These are phyloP conservation scores for Lepilemur ruficaudatus DNA, from an alignment of 2,797 vertebrate species.

Conservation along the genomic window DNA sequence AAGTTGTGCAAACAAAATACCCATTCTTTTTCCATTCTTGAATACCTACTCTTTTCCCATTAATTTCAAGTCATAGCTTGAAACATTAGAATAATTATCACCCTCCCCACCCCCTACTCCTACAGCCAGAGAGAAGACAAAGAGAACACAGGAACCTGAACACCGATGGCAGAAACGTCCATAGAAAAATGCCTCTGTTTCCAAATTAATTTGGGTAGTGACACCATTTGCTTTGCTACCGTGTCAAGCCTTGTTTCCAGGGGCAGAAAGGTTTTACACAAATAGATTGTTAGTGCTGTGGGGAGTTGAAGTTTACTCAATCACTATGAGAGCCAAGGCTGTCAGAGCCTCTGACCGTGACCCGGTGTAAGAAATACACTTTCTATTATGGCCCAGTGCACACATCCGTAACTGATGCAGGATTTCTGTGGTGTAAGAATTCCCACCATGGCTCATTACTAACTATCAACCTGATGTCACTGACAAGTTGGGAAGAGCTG, in stretches of 20 bases:
- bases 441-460: neutral
- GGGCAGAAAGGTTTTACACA: conserved; percentile 21
- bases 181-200: neutral
- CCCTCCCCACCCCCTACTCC: neutral
- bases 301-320: conserved; percentile 27
- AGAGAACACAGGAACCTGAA: neutral
- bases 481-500: neutral
- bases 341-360: conserved; percentile 39
- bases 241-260: neutral
- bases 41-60: neutral
- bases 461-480: neutral
- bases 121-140: neutral
- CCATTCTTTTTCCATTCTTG: neutral
- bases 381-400: neutral
- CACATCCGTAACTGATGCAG: neutral
- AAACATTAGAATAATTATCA: neutral
- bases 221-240: neutral
- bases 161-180: neutral
- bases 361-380: conserved; percentile 6
- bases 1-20: neutral
- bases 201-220: conserved; percentile 21
- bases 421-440: neutral
- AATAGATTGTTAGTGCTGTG: neutral
- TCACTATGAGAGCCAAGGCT: neutral
- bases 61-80: neutral